Evolutionary conservation across 2,113 vertebrate species (phyloP).

Genomic region (Python bivittatus): DNA sequence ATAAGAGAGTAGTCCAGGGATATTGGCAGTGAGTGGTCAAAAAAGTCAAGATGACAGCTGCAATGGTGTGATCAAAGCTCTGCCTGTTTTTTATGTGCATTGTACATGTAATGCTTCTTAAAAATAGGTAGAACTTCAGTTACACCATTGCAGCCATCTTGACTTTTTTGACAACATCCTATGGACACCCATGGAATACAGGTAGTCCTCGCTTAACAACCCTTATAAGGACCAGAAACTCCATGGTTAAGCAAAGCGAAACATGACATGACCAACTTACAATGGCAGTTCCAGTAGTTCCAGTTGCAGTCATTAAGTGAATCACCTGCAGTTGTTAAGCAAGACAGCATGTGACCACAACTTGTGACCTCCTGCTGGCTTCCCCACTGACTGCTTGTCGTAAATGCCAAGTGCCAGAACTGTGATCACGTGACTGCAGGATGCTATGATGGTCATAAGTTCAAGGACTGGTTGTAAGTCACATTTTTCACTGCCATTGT

Average conservation of each 20-base stretch:
- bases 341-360: not conserved
- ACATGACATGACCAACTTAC: not conserved
- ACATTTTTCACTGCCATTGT: not conserved
- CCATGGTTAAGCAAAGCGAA: not conserved
- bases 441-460: not conserved
- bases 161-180: not conserved
- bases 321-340: not conserved
- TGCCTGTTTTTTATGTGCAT: not conserved
- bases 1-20: not conserved
- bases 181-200: not conserved
- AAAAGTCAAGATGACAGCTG: not conserved
- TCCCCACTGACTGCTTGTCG: not conserved
- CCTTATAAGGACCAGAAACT: not conserved
- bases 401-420: not conserved
- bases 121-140: not conserved
- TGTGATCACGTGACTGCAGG: not conserved
- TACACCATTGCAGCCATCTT: not conserved
- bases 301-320: not conserved
- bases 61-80: not conserved
- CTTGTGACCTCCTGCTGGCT: not conserved
- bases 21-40: not conserved
- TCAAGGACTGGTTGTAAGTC: not conserved
- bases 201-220: not conserved
- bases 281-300: not conserved
- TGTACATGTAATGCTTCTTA: not conserved